Evolutionary conservation across 2,888 invertebrate genomes (phyloP).

Genomic region (Marronus borbonicus): DNA sequence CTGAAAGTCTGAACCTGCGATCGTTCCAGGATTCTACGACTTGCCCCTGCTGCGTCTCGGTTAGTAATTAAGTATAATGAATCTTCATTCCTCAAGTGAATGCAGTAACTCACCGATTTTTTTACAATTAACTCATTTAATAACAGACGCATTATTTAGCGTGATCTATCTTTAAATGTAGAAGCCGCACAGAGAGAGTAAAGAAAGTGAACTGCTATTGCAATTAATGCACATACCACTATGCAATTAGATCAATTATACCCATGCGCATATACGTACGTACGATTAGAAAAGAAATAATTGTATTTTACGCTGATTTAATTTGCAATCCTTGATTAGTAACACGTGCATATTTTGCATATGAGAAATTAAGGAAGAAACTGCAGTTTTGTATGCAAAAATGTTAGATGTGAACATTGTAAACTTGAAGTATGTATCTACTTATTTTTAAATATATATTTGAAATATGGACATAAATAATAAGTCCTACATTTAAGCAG

Average conservation of each 20-base stretch:
- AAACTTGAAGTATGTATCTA: no score
- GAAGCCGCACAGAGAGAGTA: slow-evolving; percentile 21
- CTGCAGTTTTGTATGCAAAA: no score
- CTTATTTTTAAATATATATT: no score
- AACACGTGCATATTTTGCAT: no score
- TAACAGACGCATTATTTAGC: slow-evolving; percentile 50
- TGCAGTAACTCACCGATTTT: slow-evolving; percentile 51
- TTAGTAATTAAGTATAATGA: slow-evolving; percentile 51
- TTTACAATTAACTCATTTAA: slow-evolving; percentile 51
- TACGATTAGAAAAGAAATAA: neutral
- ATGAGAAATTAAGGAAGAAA: no score
- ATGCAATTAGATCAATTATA: slow-evolving; percentile 26
- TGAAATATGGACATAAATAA: no score
- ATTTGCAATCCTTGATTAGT: no score
- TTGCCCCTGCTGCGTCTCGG: slow-evolving; percentile 44
- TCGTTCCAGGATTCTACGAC: slow-evolving; percentile 35
- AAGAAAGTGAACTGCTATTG: slow-evolving; percentile 1
- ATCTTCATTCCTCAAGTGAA: slow-evolving; percentile 49
- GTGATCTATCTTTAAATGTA: slow-evolving; percentile 33
- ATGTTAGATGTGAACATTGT: no score
- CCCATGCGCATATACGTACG: neutral
- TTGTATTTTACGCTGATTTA: no score
- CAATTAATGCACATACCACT: slow-evolving; percentile 15
- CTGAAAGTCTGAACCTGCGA: slow-evolving; percentile 28
- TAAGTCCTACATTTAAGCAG: no score